These are phyloP conservation scores for Mystacides longicornis DNA, from an alignment of 2,888 invertebrate species.

Conservation along the genomic window DNA sequence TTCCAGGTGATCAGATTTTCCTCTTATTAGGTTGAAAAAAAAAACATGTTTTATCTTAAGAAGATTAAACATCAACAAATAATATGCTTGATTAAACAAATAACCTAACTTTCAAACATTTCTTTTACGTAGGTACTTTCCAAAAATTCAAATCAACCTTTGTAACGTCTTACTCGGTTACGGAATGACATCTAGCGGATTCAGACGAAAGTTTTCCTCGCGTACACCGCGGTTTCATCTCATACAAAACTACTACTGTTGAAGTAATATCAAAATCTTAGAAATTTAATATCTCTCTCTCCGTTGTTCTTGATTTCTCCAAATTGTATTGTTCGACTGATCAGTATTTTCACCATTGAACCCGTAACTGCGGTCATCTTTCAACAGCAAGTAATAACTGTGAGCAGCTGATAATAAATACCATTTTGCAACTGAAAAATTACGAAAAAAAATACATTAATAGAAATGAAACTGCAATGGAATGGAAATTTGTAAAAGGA, in stretches of 20 bases:
- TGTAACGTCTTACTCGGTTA: no score
- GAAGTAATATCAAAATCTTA: not conserved
- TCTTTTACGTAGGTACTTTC: not conserved
- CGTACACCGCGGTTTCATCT: no score
- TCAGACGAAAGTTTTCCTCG: no score
- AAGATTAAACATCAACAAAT: no score
- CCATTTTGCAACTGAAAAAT: not conserved
- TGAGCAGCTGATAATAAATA: not conserved
- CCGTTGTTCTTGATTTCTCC: not conserved
- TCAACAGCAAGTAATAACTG: not conserved
- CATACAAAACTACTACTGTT: not conserved
- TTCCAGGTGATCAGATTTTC: no score
- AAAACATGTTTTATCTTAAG: no score
- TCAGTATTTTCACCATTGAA: not conserved
- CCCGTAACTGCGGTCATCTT: not conserved
- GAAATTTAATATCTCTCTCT: not conserved
- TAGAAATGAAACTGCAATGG: not conserved
- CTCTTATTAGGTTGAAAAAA: no score
- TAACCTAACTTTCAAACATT: not conserved
- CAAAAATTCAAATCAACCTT: no score
- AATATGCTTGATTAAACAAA: not conserved
- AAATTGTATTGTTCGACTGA: not conserved
- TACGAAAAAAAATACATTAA: not conserved
- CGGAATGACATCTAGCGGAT: no score
- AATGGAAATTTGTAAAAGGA: no score